Evolutionary conservation across 1,140 invertebrate species (phyloP).

Genomic region (Drosophila ercepeae): DNA sequence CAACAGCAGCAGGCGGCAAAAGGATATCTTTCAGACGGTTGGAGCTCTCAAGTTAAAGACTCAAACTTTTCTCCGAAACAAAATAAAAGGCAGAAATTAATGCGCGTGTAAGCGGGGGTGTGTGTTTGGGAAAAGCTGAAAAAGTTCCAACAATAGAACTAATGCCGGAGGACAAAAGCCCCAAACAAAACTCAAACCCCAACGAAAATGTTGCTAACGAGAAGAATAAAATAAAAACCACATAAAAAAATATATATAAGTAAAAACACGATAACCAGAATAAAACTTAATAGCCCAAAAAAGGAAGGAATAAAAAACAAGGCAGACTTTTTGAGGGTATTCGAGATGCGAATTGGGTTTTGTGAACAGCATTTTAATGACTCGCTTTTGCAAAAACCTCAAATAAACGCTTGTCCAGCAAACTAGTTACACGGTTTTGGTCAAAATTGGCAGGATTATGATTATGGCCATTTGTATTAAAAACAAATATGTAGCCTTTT

Average conservation of each 20-base stretch:
- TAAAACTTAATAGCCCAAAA: slow-evolving; percentile 18
- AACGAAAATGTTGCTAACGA: slow-evolving; percentile 59
- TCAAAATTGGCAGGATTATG: not conserved
- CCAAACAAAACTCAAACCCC: slow-evolving; percentile 46
- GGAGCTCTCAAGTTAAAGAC: slow-evolving; percentile 33
- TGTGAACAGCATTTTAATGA: not conserved
- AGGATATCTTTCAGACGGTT: slow-evolving; percentile 14
- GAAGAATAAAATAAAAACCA: slow-evolving; percentile 56
- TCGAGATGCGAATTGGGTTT: not conserved
- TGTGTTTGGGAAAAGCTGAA: slow-evolving; percentile 37
- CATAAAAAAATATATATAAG: slow-evolving; percentile 20
- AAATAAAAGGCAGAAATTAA: slow-evolving; percentile 53
- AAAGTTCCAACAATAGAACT: slow-evolving; percentile 57
- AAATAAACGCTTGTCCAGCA: not conserved
- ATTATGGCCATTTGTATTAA: not conserved
- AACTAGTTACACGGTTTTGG: slow-evolving; percentile 9
- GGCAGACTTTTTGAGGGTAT: slow-evolving; percentile 8
- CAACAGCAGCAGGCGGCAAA: slow-evolving; percentile 51
- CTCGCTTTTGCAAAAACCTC: not conserved
- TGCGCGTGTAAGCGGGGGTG: slow-evolving; percentile 56
- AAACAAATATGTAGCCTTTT: slow-evolving; percentile 1
- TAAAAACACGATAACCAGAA: slow-evolving; percentile 10
- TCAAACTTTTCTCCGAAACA: slow-evolving; percentile 41
- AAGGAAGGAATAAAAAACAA: slow-evolving; percentile 6
- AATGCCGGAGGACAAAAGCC: slow-evolving; percentile 41